These are phyloP conservation scores for Notiomystis cincta DNA, from an alignment of 2,113 vertebrate genomes.

Conservation along the genomic window DNA sequence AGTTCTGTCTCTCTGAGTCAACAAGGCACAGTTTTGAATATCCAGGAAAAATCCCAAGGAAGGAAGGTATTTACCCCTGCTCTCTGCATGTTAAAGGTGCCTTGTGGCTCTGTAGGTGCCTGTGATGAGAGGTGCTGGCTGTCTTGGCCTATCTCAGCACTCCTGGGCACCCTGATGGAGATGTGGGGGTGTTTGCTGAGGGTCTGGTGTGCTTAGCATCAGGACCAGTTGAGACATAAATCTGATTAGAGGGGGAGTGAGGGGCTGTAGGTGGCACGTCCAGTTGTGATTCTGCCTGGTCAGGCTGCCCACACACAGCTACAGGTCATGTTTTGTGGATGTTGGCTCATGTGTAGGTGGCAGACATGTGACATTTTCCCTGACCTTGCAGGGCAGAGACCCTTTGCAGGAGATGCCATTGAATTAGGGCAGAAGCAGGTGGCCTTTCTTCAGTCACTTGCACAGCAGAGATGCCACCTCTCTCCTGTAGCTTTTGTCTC, in stretches of 20 bases:
- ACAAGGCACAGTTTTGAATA: not conserved
- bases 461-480: not conserved
- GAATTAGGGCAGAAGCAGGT: not conserved
- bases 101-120: not conserved
- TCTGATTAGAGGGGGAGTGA: not conserved
- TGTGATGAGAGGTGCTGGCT: not conserved
- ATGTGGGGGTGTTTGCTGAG: not conserved
- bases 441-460: not conserved
- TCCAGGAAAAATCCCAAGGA: not conserved
- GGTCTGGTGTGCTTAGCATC: not conserved
- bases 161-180: not conserved
- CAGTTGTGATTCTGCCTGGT: not conserved
- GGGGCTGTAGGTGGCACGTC: fast-evolving
- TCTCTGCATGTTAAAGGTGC: fast-evolving
- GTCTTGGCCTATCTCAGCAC: not conserved
- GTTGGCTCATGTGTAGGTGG: fast-evolving
- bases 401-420: not conserved
- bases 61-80: not conserved
- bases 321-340: not conserved
- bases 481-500: not conserved
- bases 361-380: not conserved
- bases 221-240: not conserved
- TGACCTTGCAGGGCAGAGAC: not conserved
- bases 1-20: not conserved
- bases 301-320: fast-evolving